Percentiles rank a stretch among this genome's conserved stretches.
Evolutionary conservation across 2,113 vertebrate species (phyloP).

Genomic region (Scomber scombrus): DNA sequence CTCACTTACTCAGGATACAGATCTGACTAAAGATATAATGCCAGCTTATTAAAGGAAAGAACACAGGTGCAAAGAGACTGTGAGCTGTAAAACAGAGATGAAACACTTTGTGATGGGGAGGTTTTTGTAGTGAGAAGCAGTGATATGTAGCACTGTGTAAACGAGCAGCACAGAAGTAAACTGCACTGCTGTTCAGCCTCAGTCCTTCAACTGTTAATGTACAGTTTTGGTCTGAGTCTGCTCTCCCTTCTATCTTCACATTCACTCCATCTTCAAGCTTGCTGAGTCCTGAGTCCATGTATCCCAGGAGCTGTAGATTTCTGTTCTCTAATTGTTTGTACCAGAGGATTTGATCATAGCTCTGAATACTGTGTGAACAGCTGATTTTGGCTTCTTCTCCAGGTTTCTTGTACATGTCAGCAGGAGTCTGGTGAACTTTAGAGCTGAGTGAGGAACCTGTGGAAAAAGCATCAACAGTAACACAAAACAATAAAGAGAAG

Average conservation of each 20-base stretch:
- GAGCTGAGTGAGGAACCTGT: slow-evolving; percentile 45
- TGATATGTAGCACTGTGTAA: slow-evolving; percentile 25
- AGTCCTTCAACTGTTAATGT: neutral
- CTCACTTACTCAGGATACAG: no score
- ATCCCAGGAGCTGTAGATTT: slow-evolving; percentile 49
- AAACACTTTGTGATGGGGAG: neutral
- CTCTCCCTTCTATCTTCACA: neutral
- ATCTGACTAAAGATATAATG: no score
- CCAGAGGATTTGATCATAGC: slow-evolving; percentile 58
- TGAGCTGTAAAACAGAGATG: no score
- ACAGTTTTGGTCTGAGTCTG: neutral
- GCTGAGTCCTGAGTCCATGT: neutral
- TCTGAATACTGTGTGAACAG: slow-evolving; percentile 54
- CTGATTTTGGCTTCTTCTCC: slow-evolving; percentile 14
- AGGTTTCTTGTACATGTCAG: neutral
- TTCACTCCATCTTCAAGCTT: no score
- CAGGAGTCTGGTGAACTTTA: slow-evolving; percentile 41
- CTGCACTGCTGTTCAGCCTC: slow-evolving; percentile 2
- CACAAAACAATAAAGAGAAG: no score
- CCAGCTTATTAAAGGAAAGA: no score
- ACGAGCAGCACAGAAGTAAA: slow-evolving; percentile 63
- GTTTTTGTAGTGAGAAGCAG: slow-evolving; percentile 35
- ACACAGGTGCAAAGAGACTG: no score
- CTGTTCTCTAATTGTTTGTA: slow-evolving; percentile 45
- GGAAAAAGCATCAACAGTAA: neutral